Base-by-base conservation (phyloP, 2,113 vertebrate species). In the Nettapus auritus region DNA sequence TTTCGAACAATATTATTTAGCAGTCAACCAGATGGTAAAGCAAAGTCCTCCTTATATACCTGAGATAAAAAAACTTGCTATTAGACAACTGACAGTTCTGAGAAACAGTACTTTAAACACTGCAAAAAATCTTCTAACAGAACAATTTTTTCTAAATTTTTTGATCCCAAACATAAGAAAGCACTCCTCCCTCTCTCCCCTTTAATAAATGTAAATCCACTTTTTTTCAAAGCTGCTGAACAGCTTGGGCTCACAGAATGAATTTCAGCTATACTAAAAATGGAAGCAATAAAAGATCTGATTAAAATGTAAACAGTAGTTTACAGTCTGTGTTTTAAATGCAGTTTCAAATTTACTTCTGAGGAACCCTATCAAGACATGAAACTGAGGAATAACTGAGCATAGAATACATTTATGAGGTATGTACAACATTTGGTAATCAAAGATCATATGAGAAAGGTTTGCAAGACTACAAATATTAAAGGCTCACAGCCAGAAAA, bases 1-100 rank as follows among this genome's bases (percentile, higher is more conserved):
- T 97, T 97, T 97, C 90, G 13, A 97, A 73, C 75, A 96, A 96
- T 68, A 19, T 13, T 77, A 53, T 79, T 89, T 60, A 83, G 70
- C 89, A 71, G 82, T 7, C 76, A 23, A 71, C 67, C 10, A 68
- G 82, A 64, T 79, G 88, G 77, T 55, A 68, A 78, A 69, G 80
- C 68, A 63, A 50, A 55, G 26, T 20, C 16, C 15, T 34, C 68
- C 73, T 55, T 22, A 33, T 9, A n/a, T 28, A 16, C 34, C 63
- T 11, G 33, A 46, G 18, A 8, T 22, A 31, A 48, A 8, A 8
- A 76, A 38, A 25, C 2, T 6, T 31, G 12, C 11, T 22, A 5
- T 22, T 1, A 40, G 15, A 11, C 8, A 16, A 23, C 17, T 4
- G 25, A 53, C 16, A 12, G 20, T 17, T 34, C 59, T 19, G 63